Evolutionary conservation across 2,113 vertebrate genomes (phyloP).

Genomic region (Rhabdomys dilectus): DNA sequence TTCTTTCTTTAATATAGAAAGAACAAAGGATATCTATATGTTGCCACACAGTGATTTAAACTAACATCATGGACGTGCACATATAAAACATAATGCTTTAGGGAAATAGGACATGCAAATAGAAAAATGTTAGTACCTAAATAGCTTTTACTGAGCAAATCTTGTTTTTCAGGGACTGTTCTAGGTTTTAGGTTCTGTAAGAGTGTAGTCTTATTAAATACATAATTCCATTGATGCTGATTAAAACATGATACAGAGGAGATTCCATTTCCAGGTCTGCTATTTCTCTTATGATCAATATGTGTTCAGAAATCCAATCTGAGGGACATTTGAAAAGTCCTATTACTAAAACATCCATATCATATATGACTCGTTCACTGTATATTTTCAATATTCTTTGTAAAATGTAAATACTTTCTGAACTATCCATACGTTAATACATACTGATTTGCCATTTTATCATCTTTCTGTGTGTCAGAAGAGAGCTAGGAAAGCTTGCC

Average conservation of each 20-base stretch:
- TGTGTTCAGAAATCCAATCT: background rate
- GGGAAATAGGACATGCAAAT: background rate
- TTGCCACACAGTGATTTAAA: background rate
- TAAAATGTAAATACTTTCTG: conserved; percentile 52
- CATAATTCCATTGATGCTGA: background rate
- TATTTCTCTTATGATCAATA: background rate
- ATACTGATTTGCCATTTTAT: conserved; percentile 57
- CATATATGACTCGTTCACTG: background rate
- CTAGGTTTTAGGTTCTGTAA: background rate
- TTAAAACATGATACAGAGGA: background rate
- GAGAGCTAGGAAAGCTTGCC: conserved; percentile 18
- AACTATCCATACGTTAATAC: conserved; percentile 24
- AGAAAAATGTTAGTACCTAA: background rate
- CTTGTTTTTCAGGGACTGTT: background rate
- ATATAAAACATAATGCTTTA: background rate
- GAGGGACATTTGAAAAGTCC: background rate
- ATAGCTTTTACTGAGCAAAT: background rate
- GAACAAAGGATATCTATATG: background rate
- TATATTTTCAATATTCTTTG: background rate
- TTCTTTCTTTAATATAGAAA: background rate
- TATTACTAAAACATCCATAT: background rate
- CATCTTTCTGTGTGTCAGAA: conserved; percentile 41
- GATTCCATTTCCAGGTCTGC: background rate
- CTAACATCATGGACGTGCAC: background rate
- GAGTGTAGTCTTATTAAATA: background rate